These are phyloP conservation scores for Gastracanthus pulcherrimus DNA, from an alignment of 2,888 invertebrate genomes.

Conservation along the genomic window DNA sequence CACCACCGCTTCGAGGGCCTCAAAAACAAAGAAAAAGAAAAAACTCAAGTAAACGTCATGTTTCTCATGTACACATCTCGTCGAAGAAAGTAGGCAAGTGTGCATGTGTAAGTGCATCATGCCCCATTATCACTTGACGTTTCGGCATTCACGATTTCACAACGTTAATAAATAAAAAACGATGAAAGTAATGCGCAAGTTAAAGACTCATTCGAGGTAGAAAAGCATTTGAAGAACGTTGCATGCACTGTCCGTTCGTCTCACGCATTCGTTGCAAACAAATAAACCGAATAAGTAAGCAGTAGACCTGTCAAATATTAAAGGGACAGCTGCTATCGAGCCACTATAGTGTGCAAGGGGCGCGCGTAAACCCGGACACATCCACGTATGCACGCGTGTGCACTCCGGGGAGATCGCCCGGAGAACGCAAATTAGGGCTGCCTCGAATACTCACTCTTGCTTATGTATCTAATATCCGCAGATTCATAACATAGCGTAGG, in stretches of 20 bases:
- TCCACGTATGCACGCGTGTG: constrained; percentile 12
- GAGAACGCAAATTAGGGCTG: neutral
- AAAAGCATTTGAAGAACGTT: neutral
- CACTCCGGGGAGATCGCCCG: neutral
- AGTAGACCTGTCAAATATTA: neutral
- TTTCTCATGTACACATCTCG: no score
- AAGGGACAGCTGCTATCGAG: neutral
- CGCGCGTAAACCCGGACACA: neutral
- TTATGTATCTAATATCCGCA: neutral
- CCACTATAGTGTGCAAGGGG: neutral
- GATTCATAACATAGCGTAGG: neutral
- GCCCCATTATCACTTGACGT: neutral
- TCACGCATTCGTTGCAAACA: neutral
- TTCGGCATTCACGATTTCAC: neutral
- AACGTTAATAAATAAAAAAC: neutral
- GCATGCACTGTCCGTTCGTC: neutral
- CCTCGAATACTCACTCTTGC: neutral
- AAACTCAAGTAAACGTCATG: neutral
- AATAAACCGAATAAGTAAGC: neutral
- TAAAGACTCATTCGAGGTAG: neutral
- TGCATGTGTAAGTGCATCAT: neutral
- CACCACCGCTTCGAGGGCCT: neutral
- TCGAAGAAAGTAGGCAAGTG: neutral
- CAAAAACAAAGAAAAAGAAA: neutral
- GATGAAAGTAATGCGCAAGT: neutral